Percentiles rank a stretch among this genome's conserved stretches.
phyloP scores from a whole-genome alignment of 2,113 vertebrate species.

The Nothocercus nigrocapillus region DNA sequence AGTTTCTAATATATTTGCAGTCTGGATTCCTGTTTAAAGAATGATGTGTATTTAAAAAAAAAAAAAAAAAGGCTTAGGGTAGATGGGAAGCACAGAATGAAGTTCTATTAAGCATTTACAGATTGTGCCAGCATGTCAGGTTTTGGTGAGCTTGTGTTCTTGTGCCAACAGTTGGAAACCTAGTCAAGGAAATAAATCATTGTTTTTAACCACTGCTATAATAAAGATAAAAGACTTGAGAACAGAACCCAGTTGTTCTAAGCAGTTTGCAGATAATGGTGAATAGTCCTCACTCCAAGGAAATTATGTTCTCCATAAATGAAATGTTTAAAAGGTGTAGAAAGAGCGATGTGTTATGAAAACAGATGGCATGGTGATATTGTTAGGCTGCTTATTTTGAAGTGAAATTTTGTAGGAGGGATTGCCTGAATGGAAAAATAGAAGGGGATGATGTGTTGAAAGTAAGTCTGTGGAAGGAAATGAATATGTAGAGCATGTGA shows the following conservation, averaged over 20 bases:
- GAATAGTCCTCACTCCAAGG: slow-evolving; percentile 7
- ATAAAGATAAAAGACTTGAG: slow-evolving; percentile 28
- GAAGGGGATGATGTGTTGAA: slow-evolving; percentile 40
- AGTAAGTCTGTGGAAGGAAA: not conserved
- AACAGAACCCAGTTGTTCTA: slow-evolving; percentile 40
- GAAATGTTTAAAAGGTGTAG: slow-evolving; percentile 2
- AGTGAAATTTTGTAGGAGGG: slow-evolving; percentile 58
- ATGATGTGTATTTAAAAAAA: not conserved
- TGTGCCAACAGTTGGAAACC: slow-evolving; percentile 19
- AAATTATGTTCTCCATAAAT: not conserved
- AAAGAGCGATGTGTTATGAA: slow-evolving; percentile 32
- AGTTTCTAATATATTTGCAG: not conserved
- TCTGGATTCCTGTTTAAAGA: not conserved
- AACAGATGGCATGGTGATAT: slow-evolving; percentile 54
- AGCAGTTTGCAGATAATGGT: not conserved
- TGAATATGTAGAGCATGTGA: slow-evolving; percentile 29
- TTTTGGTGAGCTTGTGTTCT: slow-evolving; percentile 35
- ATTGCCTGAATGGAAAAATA: slow-evolving; percentile 49
- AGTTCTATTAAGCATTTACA: slow-evolving; percentile 2
- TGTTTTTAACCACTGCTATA: slow-evolving; percentile 16
- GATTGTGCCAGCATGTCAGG: slow-evolving; percentile 5
- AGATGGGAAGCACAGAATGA: not conserved
- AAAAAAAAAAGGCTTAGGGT: not conserved
- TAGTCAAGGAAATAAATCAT: slow-evolving; percentile 46
- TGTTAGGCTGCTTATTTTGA: slow-evolving; percentile 48